phyloP scores from a whole-genome alignment of 1,140 invertebrate genomes.

The Dolichoris vasculosae region DNA sequence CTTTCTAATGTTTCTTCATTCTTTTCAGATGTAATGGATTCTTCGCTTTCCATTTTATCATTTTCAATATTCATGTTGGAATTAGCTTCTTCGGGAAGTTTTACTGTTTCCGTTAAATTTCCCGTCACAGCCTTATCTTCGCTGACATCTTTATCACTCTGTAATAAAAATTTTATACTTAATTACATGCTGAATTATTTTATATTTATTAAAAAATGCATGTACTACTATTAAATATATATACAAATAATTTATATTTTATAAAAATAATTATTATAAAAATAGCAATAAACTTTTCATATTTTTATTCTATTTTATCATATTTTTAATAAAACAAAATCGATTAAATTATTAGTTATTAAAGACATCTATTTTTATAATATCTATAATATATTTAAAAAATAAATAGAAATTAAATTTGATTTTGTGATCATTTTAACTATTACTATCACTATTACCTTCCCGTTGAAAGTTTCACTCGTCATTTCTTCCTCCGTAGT shows the following conservation, averaged over 20 bases:
- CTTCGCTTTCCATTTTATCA: not conserved
- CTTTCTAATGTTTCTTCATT: conserved; percentile 37
- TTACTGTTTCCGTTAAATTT: not conserved
- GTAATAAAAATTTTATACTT: conserved; percentile 19
- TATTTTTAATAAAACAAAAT: too few relatives aligned
- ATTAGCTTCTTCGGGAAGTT: not conserved
- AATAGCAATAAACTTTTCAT: too few relatives aligned
- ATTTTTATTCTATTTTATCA: too few relatives aligned
- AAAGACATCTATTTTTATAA: not conserved
- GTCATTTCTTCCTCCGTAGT: not conserved
- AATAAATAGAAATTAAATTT: too few relatives aligned
- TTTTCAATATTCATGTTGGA: not conserved
- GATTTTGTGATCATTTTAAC: not conserved
- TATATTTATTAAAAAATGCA: too few relatives aligned
- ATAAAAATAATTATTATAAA: too few relatives aligned
- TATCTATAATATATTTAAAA: not conserved
- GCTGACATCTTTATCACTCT: not conserved
- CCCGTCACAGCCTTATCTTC: conserved; percentile 13
- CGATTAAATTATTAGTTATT: too few relatives aligned
- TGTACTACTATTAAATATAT: too few relatives aligned
- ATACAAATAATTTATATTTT: too few relatives aligned
- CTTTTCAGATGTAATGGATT: not conserved
- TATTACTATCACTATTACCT: not conserved
- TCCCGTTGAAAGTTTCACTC: not conserved
- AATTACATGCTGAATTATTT: not conserved